Evolutionary conservation across 1,140 invertebrate genomes (phyloP).

Genomic region (Drosophila teissieri): DNA sequence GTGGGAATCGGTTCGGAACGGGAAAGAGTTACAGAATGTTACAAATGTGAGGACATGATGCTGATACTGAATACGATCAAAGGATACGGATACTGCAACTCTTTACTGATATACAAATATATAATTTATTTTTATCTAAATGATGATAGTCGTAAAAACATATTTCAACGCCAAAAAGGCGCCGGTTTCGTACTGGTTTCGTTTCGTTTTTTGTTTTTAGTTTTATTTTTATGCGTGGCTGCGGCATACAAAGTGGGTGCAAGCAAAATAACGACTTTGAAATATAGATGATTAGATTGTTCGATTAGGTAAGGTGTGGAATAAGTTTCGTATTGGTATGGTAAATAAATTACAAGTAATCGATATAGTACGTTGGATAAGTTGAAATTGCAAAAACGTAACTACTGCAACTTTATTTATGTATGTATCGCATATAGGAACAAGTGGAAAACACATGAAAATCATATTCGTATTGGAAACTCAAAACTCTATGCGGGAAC

Average conservation of each 20-base stretch:
- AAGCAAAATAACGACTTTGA: conserved; percentile 83
- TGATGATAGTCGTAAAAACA: conserved; percentile 49
- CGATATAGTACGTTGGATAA: conserved; percentile 74
- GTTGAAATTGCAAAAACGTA: conserved; percentile 73
- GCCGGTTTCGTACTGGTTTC: conserved; percentile 48
- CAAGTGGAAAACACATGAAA: conserved; percentile 35
- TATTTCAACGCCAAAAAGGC: conserved; percentile 34
- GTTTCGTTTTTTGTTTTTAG: conserved; percentile 26
- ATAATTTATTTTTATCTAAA: conserved; percentile 39
- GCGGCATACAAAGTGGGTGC: conserved; percentile 85
- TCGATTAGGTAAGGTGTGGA: conserved; percentile 59
- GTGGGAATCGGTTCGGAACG: conserved; percentile 30
- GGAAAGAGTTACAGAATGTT: conserved; percentile 52
- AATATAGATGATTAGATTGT: conserved; percentile 65
- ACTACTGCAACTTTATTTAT: conserved; percentile 72
- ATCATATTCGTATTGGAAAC: conserved; percentile 15
- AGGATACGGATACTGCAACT: conserved; percentile 42
- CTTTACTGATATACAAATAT: conserved; percentile 46
- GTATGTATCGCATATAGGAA: conserved; percentile 67
- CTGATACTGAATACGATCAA: conserved; percentile 63
- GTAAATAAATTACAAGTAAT: conserved; percentile 79
- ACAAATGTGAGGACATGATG: conserved; percentile 65
- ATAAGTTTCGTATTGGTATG: conserved; percentile 48
- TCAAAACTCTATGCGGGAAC: conserved; percentile 54
- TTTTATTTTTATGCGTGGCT: conserved; percentile 82